Conservation (phyloP, 1,140 invertebrate genomes). For the Pomacea maculata region DNA sequence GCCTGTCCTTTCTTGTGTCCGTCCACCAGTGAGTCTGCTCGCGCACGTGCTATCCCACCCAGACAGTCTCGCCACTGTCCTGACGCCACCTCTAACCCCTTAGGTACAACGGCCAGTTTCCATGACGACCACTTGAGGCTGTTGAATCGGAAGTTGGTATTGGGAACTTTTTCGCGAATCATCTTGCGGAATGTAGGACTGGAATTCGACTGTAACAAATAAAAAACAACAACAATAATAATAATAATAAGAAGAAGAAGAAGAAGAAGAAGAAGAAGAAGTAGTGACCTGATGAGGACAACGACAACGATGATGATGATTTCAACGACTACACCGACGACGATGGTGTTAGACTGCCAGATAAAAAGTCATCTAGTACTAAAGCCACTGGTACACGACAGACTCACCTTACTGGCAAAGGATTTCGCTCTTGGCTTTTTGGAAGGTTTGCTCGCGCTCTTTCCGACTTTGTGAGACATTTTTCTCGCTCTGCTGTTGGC, state of each 20-base stretch:
- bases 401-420: background rate
- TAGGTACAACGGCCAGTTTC: constrained; percentile 14
- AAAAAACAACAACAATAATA: too few species aligned
- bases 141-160: constrained; percentile 36
- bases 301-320: too few species aligned
- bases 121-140: constrained; percentile 16
- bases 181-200: constrained; percentile 11
- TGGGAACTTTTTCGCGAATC: constrained; percentile 34
- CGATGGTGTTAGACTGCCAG: too few species aligned
- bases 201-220: background rate
- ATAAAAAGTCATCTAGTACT: too few species aligned
- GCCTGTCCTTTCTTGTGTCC: background rate
- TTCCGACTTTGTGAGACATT: background rate
- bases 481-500: too few species aligned
- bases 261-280: background rate
- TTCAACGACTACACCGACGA: too few species aligned
- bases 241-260: too few species aligned
- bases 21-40: background rate
- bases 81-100: background rate
- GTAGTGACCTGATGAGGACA: background rate
- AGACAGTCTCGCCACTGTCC: constrained; percentile 13
- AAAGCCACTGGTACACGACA: too few species aligned
- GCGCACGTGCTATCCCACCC: background rate
- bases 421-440: background rate
- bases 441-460: background rate